Base-by-base conservation (phyloP, 2,888 invertebrate genomes). In the Trachelus troglodyta region DNA sequence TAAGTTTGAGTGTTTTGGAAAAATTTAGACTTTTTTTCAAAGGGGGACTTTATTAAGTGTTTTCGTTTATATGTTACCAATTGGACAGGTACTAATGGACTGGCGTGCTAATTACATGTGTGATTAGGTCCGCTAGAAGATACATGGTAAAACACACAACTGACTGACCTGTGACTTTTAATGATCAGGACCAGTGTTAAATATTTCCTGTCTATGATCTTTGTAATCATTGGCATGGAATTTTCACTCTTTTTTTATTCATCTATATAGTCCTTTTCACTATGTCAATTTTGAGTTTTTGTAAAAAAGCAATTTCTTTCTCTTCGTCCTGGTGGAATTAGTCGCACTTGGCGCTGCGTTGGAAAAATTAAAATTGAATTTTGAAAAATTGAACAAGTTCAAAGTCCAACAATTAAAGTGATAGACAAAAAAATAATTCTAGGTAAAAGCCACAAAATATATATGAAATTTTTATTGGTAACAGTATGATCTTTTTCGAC, bases 11-110 rank as follows among this genome's bases (percentile, higher is more conserved):
- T 56, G 2, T 40, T 40, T 40, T 40, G 15, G 15, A 40, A 40
- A 40, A 40, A 15, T 40, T 40, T 40, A 1, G 0, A 6, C 15
- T 40, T 40, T 40, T 40, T 40, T 40, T 40, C 15, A 37, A 15
- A 35, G 3, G 37, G 15, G 40, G 15, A 15, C 56, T 56, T 56
- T 23, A 56, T 56, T 56, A 9, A 56, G 56, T 23, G 23, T 56
- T 56, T 56, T 56, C 15, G 23, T 56, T 56, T 56, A 23, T 23
- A 56, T 23, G 56, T 56, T 56, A 56, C 56, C 87, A 86, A 88
- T 88, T 87, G 87, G 88, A 85, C 84, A 81, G 85, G 87, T 87
- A 89, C 88, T 89, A 88, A 89, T 88, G 88, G 87, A 83, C 80
- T 31, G 9, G 31, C 31, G 71, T 34, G 84, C 85, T 88, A 88